phyloP scores from a whole-genome alignment of 2,888 invertebrate genomes.

The Pollenia angustigena region DNA sequence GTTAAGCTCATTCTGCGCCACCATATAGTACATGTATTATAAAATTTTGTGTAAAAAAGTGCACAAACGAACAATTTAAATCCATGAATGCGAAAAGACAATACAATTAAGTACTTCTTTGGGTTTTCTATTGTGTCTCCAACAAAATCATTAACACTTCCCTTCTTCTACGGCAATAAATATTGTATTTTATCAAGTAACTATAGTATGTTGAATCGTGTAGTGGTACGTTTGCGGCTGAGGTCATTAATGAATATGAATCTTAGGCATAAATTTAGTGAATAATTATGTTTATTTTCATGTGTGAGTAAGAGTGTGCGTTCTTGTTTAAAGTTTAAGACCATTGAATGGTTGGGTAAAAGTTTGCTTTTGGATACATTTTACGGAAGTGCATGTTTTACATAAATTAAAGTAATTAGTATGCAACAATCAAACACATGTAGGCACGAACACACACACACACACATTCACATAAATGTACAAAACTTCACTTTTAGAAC shows the following conservation, averaged over 20 bases:
- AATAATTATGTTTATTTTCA: slow-evolving; percentile 65
- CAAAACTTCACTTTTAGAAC: neutral
- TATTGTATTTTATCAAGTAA: slow-evolving; percentile 15
- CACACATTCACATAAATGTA: neutral
- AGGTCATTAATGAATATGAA: slow-evolving; percentile 48
- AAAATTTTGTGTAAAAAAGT: slow-evolving; percentile 9
- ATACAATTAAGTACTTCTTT: slow-evolving; percentile 47
- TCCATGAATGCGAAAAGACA: slow-evolving; percentile 24
- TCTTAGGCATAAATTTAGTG: slow-evolving; percentile 63
- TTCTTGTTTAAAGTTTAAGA: slow-evolving; percentile 36
- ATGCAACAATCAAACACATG: slow-evolving; percentile 41
- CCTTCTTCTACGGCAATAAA: slow-evolving; percentile 32
- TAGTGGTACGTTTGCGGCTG: neutral
- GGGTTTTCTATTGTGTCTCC: slow-evolving; percentile 25
- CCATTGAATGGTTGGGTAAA: slow-evolving; percentile 28
- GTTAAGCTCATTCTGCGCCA: no score
- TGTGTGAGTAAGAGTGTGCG: neutral
- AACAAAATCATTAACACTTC: slow-evolving; percentile 61
- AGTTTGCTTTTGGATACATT: slow-evolving; percentile 44
- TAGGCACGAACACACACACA: neutral
- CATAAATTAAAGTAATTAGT: slow-evolving; percentile 54
- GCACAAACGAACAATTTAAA: slow-evolving; percentile 20
- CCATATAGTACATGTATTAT: no score
- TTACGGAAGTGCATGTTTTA: slow-evolving; percentile 59
- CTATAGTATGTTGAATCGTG: neutral